Percentiles rank a stretch among this genome's conserved stretches.
Evolutionary conservation across 2,797 vertebrate species (phyloP).

Genomic region (Poecile montanus): DNA sequence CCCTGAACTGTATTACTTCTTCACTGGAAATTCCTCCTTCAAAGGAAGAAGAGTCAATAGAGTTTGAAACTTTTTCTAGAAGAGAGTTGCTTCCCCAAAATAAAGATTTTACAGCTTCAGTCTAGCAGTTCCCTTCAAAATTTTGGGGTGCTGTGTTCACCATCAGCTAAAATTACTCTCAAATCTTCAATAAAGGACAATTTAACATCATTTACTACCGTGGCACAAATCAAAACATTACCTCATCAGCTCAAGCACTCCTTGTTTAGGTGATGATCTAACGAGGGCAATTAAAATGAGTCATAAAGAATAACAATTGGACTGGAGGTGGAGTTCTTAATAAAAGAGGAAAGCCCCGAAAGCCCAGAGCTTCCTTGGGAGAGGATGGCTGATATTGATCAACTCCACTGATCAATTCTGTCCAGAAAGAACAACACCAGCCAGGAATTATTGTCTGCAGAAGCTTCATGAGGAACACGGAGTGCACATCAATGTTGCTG

Average conservation of each 20-base stretch:
- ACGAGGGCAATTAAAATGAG: background rate
- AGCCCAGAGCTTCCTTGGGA: background rate
- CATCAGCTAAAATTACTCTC: background rate
- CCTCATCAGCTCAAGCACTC: background rate
- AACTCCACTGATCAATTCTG: background rate
- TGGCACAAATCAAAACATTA: background rate
- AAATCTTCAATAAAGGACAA: background rate
- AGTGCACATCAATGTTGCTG: background rate
- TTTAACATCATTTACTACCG: background rate
- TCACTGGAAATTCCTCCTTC: background rate
- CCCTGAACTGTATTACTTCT: background rate
- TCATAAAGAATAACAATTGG: background rate
- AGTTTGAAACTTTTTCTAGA: background rate
- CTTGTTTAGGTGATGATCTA: background rate
- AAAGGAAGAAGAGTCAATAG: background rate
- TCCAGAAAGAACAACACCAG: background rate
- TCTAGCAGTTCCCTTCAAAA: background rate
- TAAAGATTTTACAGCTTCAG: background rate
- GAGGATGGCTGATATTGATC: background rate
- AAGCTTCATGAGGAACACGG: background rate
- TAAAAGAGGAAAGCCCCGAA: background rate
- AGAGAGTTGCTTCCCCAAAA: background rate
- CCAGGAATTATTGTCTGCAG: fast-evolving
- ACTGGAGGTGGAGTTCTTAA: no score
- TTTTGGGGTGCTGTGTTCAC: background rate